Conservation (phyloP, 2,113 vertebrate species). For the Nymphicus hollandicus region DNA sequence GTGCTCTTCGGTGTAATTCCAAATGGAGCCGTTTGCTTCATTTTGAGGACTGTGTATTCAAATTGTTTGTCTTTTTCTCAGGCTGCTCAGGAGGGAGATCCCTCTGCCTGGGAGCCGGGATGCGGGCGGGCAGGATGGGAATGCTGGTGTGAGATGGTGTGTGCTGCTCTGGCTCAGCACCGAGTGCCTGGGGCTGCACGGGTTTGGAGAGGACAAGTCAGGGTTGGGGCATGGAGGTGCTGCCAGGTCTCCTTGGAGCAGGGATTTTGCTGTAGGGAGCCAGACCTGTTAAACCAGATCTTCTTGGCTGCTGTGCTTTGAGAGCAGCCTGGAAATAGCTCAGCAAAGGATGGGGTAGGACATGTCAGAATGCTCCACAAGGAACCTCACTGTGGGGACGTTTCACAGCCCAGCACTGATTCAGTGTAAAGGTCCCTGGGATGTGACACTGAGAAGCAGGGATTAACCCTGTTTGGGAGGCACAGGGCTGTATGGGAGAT, state of each 20-base stretch:
- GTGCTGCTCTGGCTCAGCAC: neutral
- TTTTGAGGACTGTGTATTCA: neutral
- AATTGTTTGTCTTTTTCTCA: neutral
- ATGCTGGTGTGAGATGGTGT: neutral
- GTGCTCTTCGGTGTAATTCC: neutral
- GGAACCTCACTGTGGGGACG: neutral
- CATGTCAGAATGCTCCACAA: no score
- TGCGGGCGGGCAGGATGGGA: neutral
- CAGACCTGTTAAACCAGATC: neutral
- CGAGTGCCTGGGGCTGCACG: neutral
- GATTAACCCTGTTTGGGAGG: neutral
- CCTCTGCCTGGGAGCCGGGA: neutral
- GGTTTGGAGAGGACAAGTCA: neutral
- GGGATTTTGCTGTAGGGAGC: neutral
- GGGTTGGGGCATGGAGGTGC: neutral
- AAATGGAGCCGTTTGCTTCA: constrained; percentile 9
- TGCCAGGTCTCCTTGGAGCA: neutral
- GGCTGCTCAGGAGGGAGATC: neutral
- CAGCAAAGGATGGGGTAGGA: neutral
- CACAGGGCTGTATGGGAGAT: fast-evolving
- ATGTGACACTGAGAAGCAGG: neutral
- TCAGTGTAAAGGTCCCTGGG: neutral
- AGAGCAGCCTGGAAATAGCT: neutral
- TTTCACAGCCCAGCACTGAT: neutral
- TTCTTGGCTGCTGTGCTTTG: neutral